Evolutionary conservation across 2,888 invertebrate genomes (phyloP).

Genomic region (Congeria kusceri): DNA sequence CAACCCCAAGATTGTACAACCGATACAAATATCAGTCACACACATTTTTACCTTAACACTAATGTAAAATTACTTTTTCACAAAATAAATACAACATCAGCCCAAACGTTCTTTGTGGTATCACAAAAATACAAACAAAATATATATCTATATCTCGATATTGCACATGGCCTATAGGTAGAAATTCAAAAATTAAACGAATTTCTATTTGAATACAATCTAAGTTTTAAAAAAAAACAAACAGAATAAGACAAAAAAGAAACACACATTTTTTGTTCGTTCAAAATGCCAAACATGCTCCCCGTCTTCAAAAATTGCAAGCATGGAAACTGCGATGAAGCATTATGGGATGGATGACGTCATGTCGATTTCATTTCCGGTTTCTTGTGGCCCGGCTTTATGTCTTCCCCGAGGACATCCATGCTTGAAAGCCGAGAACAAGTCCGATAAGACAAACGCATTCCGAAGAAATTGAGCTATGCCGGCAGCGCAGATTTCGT

Average conservation of each 20-base stretch:
- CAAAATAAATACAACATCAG: conserved; percentile 54
- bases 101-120: conserved; percentile 36
- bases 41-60: neutral
- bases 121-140: conserved; percentile 50
- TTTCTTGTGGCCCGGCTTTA: neutral
- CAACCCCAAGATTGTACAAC: conserved; percentile 64
- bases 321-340: conserved; percentile 45
- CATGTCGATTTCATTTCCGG: conserved; percentile 21
- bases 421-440: conserved; percentile 1
- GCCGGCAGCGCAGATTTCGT: conserved; percentile 17
- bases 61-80: conserved; percentile 43
- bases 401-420: neutral
- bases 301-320: conserved; percentile 24
- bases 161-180: conserved; percentile 56
- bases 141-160: conserved; percentile 52
- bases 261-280: neutral
- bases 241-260: conserved; percentile 3
- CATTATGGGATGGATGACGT: conserved; percentile 51
- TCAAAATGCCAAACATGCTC: conserved; percentile 28
- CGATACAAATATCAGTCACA: conserved; percentile 17
- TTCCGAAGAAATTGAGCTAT: conserved; percentile 26
- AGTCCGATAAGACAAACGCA: neutral
- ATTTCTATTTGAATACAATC: neutral
- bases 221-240: conserved; percentile 14
- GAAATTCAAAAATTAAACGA: conserved; percentile 30